Evolutionary conservation across 2,888 invertebrate species (phyloP), one percentile per base, ranked within the genome.

Genomic region (Amphipyra berbera): DNA sequence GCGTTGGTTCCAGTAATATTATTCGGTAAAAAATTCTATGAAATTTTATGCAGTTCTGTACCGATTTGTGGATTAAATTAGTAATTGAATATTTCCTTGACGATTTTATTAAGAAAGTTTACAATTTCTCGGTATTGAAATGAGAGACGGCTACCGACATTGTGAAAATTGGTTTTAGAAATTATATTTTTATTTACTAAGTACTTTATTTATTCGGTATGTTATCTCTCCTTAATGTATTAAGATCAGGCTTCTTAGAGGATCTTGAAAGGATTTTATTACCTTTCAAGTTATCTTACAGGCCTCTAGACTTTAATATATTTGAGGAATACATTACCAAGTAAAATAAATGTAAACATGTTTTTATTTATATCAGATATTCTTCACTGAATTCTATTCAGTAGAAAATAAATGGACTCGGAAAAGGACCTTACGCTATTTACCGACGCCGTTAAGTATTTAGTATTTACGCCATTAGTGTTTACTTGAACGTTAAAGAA

Each of bases 51-150:
- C 63, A 68, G 44, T 64, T 30, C 30, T 6, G 30, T 65, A 60
- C 61, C 50, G 60, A 68, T 83, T 83, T 76, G 79, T 70, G 77
- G 82, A 79, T 81, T 75, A 88, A 90, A 88, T 89, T 89, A 82
- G 90, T 89, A 89, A 89, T 88, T 90, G 88, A 86, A 88, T 84
- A 86, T 86, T 85, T 88, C 68, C 86, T 86, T 83, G 69, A 73
- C 76, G 73, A 68, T 84, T 73, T 85, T 88, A 90, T 90, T 89
- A 86, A 82, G 83, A 88, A 91, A 89, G 85, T 90, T 90, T 73
- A 80, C 79, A 74, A 83, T 83, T 84, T 75, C 79, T 76, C 77
- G 78, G 82, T 86, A 83, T 83, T 78, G 79, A 77, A 73, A 70
- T 78, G 42, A 71, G 72, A 68, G 73, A 70, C 62, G 72, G 66